Percentiles rank a stretch among this genome's conserved stretches.
phyloP scores from a whole-genome alignment of 1,140 invertebrate genomes.

The Carcinoscorpius rotundicauda region DNA sequence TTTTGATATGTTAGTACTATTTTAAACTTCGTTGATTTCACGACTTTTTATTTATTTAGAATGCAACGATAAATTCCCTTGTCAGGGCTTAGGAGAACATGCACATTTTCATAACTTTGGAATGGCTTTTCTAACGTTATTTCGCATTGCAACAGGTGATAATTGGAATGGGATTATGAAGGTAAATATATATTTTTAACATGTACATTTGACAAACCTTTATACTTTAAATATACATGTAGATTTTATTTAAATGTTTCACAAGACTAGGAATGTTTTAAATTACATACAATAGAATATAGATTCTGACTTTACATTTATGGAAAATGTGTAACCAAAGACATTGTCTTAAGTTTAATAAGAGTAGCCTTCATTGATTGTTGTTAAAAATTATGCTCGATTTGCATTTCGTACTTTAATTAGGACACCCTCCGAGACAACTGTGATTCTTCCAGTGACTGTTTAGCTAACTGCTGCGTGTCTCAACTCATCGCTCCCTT shows the following conservation, averaged over 20 bases:
- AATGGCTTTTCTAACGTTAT: constrained; percentile 98
- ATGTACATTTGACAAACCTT: too few relatives aligned
- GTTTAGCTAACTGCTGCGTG: constrained; percentile 95
- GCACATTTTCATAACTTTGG: constrained; percentile 99
- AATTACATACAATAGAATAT: too few relatives aligned
- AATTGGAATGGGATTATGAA: constrained; percentile 99
- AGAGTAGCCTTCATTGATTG: too few relatives aligned
- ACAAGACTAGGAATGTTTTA: too few relatives aligned
- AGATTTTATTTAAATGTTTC: too few relatives aligned
- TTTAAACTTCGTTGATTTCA: too few relatives aligned
- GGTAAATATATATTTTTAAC: constrained; percentile 30
- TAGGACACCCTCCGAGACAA: constrained; percentile 89
- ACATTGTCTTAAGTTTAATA: too few relatives aligned
- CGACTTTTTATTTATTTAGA: constrained; percentile 42
- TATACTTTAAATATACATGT: too few relatives aligned
- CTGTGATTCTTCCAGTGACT: constrained; percentile 81
- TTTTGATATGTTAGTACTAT: too few relatives aligned
- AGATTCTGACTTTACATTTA: too few relatives aligned
- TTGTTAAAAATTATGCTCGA: too few relatives aligned
- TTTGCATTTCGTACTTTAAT: background rate
- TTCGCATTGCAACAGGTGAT: constrained; percentile 96
- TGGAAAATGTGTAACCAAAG: too few relatives aligned
- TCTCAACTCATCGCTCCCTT: constrained; percentile 92
- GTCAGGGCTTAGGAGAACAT: constrained; percentile 96
- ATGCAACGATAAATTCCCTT: constrained; percentile 88